A percentile compares a stretch with the other conserved stretches of the same genome.
These are phyloP conservation scores for Chydorus sphaericus DNA, from an alignment of 2,888 invertebrate species.

Conservation along the genomic window DNA sequence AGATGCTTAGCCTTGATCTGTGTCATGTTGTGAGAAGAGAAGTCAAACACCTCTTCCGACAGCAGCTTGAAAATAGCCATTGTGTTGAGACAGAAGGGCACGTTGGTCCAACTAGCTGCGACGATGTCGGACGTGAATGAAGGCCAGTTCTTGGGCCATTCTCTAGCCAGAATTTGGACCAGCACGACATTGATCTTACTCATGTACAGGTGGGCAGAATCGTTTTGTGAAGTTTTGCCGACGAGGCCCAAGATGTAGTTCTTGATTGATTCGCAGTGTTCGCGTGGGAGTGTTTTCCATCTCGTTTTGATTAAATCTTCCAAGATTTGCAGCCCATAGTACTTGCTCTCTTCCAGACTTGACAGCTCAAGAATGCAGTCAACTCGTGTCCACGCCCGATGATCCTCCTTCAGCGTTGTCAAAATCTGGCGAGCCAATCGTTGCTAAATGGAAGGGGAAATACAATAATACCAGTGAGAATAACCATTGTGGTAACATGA, in stretches of 20 bases:
- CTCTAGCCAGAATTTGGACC: conserved; percentile 93
- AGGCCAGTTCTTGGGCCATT: conserved; percentile 99
- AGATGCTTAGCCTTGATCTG: conserved; percentile 98
- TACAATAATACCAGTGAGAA: no score
- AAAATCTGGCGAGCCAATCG: conserved; percentile 86
- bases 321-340: conserved; percentile 95
- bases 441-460: conserved; percentile 40
- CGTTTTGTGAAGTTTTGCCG: conserved; percentile 89
- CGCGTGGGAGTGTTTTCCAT: conserved; percentile 96
- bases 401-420: conserved; percentile 90
- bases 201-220: conserved; percentile 77
- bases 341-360: conserved; percentile 92
- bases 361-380: conserved; percentile 97
- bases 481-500: no score
- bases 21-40: conserved; percentile 93
- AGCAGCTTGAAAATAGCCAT: conserved; percentile 94
- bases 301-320: conserved; percentile 97
- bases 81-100: conserved; percentile 98
- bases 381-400: conserved; percentile 97
- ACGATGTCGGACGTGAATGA: conserved; percentile 98
- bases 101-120: conserved; percentile 96
- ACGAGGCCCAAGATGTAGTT: conserved; percentile 97
- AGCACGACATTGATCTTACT: no score
- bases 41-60: conserved; percentile 98
- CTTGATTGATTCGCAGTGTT: conserved; percentile 98